Evolutionary conservation across 2,888 invertebrate species (phyloP), one percentile per base, ranked within the genome.

Genomic region (Trichogramma evanescens): DNA sequence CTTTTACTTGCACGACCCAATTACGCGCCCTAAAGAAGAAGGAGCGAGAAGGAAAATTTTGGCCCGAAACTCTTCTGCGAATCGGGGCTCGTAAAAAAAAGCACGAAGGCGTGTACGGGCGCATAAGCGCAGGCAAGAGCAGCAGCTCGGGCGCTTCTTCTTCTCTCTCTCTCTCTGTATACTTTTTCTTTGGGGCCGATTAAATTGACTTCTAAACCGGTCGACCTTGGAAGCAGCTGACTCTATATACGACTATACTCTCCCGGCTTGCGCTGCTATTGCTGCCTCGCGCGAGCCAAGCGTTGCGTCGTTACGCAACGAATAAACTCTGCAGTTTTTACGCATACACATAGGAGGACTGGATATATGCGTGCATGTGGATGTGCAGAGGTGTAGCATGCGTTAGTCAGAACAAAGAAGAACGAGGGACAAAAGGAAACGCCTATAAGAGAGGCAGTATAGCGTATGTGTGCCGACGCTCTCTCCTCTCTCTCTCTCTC

Each of bases 221-320:
- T 65, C 65, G 69, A 69, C 71, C 71, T 71, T 71, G 71, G 66
- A 53, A 68, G 66, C 69, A 71, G 71, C 70, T 70, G 69, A 70
- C 69, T 68, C 54, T 56, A 61, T 59, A 45, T 54, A 13, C 1
- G 13, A 13, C 13, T 13, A 13, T 13, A 13, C 2, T 1, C 13
- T 13, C 13, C 8, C 40, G 26, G 49, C 46, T 26, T 40, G 45
- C 9, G 9, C n/a, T 49, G 38, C 42, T 13, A 13, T 2, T 13
- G 13, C 13, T 41, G 40, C 43, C 54, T 8, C 56, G 54, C 59
- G 54, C 57, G 59, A 50, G 54, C 50, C 57, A 44, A 46, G 13
- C 48, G 57, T 65, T 61, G 13, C 13, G 13, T 13, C 13, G 13
- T 13, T 13, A 61, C 59, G 63, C 59, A 65, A 62, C 39, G 42